A percentile compares a stretch with the other conserved stretches of the same genome.
Conservation (phyloP, 1,140 invertebrate genomes). For the Conus ventricosus region DNA sequence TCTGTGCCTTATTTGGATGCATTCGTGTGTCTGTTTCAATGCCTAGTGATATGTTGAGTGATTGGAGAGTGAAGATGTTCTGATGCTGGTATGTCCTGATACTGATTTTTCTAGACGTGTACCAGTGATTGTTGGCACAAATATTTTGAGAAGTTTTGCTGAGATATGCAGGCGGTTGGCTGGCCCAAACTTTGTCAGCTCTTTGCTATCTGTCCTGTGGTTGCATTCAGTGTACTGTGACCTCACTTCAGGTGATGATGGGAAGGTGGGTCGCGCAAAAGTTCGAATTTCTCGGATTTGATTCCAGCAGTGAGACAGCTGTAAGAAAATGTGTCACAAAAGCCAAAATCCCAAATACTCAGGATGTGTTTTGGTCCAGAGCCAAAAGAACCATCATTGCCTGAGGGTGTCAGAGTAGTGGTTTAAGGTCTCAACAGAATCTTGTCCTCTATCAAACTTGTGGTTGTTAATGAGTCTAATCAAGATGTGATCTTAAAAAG, state of each 20-base stretch:
- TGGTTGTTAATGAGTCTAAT: constrained; percentile 3
- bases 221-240: not conserved
- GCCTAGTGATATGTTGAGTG: constrained; percentile 8
- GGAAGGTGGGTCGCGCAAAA: not conserved
- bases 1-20: not conserved
- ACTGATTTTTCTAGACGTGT: not conserved
- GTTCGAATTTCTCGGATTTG: not conserved
- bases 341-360: not conserved
- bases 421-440: not conserved
- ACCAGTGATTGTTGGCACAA: not conserved
- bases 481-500: not conserved
- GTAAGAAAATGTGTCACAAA: not conserved
- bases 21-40: not conserved
- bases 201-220: not conserved
- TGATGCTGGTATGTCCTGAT: constrained; percentile 10
- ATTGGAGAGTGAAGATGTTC: not conserved
- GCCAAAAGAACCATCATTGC: not conserved
- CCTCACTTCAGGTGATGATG: not conserved
- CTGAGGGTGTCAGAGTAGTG: not conserved
- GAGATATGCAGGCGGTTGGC: not conserved
- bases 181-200: not conserved
- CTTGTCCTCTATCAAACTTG: not conserved
- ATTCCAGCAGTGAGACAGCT: not conserved
- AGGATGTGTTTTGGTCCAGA: not conserved
- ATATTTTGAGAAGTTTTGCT: not conserved